Conservation (phyloP, 2,888 invertebrate species). For the Caenorhabditis afra region DNA sequence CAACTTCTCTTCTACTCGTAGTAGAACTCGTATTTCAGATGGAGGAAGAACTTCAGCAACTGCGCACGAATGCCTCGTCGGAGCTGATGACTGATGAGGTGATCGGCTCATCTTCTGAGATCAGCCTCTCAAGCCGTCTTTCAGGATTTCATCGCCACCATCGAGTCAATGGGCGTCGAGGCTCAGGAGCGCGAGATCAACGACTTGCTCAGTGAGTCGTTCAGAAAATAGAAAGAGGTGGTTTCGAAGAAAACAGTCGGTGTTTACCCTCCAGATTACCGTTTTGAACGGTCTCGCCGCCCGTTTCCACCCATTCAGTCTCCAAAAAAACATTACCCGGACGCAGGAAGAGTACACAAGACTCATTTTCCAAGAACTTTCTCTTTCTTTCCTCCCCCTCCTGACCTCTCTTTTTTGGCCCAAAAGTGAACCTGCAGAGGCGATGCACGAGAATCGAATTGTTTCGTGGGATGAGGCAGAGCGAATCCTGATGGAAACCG, state of each 20-base stretch:
- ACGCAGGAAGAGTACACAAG: slow-evolving; percentile 37
- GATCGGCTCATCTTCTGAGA: slow-evolving; percentile 2
- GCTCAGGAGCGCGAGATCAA: slow-evolving; percentile 73
- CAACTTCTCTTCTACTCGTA: background rate
- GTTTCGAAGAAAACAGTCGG: slow-evolving; percentile 30
- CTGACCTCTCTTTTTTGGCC: background rate
- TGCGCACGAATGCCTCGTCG: slow-evolving; percentile 58
- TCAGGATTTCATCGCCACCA: slow-evolving; percentile 69
- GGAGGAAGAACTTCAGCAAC: slow-evolving; percentile 61
- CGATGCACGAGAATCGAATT: slow-evolving; percentile 80
- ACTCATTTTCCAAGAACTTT: slow-evolving; percentile 19
- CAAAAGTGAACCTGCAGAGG: slow-evolving; percentile 67
- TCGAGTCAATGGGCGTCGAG: slow-evolving; percentile 69
- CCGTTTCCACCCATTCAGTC: background rate
- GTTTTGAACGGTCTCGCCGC: slow-evolving; percentile 48
- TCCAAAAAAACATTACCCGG: slow-evolving; percentile 5
- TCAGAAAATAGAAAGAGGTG: slow-evolving; percentile 20
- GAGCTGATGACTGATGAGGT: slow-evolving; percentile 71
- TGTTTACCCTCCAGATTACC: slow-evolving; percentile 44
- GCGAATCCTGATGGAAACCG: slow-evolving; percentile 74
- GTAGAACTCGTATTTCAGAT: slow-evolving; percentile 26
- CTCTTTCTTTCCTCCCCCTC: no score
- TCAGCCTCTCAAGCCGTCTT: background rate
- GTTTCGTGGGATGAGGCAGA: slow-evolving; percentile 79
- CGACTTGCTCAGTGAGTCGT: slow-evolving; percentile 75